Percentiles rank a stretch among this genome's conserved stretches.
Evolutionary conservation across 2,797 vertebrate species (phyloP).

Genomic region (Tragelaphus eurycerus): DNA sequence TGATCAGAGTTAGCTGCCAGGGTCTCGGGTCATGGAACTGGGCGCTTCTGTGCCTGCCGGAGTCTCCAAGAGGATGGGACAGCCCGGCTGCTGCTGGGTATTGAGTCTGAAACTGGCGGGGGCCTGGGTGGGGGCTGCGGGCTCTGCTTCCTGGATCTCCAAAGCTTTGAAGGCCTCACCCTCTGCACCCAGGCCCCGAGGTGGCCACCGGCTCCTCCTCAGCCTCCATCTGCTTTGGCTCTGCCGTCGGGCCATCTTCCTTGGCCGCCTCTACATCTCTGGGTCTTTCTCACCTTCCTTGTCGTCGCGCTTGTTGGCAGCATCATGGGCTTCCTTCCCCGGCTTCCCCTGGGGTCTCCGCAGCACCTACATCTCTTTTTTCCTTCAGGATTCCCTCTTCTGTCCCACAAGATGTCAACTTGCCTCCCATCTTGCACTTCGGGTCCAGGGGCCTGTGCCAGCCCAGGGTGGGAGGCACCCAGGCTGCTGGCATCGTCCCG

Average conservation of each 20-base stretch:
- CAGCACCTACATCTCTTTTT: conserved; percentile 82
- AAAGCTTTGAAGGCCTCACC: conserved; percentile 83
- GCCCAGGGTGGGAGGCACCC: not conserved
- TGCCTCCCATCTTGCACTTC: conserved; percentile 91
- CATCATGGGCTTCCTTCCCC: conserved; percentile 87
- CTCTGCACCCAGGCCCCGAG: conserved; percentile 64
- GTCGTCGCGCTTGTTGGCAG: conserved; percentile 83
- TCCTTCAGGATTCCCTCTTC: conserved; percentile 88
- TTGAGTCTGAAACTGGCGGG: conserved; percentile 87
- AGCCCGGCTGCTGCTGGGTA: conserved; percentile 90
- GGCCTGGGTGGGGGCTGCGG: conserved; percentile 85
- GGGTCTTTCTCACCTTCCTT: conserved; percentile 83
- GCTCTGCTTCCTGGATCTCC: conserved; percentile 86
- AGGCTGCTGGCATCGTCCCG: not conserved
- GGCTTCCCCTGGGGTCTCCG: conserved; percentile 83
- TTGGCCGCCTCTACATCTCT: conserved; percentile 70
- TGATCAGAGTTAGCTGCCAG: conserved; percentile 92
- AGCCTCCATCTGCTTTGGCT: conserved; percentile 84
- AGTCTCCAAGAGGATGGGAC: conserved; percentile 85
- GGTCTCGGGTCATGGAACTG: conserved; percentile 90
- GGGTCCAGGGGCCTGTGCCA: not conserved
- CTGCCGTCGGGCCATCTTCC: conserved; percentile 83
- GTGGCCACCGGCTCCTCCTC: conserved; percentile 80
- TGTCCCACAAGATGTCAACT: conserved; percentile 89
- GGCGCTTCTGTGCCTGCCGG: conserved; percentile 84